Base-by-base conservation (phyloP, 2,797 vertebrate species). In the Myotis vivesi region DNA sequence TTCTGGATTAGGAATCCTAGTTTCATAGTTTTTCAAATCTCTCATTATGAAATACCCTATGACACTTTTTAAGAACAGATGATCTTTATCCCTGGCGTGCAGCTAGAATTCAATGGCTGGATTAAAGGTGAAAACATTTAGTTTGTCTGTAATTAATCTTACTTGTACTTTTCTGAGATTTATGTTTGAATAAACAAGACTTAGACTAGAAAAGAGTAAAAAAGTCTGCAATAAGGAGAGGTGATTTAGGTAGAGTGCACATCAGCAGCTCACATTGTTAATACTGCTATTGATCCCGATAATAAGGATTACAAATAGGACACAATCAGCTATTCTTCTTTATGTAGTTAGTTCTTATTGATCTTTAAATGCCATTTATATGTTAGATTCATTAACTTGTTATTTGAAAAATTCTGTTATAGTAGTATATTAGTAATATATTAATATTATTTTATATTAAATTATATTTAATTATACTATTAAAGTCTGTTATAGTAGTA, bases 321-420 rank as follows among this genome's bases (percentile, higher is more conserved):
- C 11, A 22, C 12, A 25, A 55, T 84, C 22, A 55, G n/a, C 62
- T 89, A 51, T 69, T 68, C 57, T 71, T 79, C 49, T 76, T 49
- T 33, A 53, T 81, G 23, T 77, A 86, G 23, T 51, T 57, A 82
- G 33, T 79, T 86, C 81, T 72, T 88, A 75, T 71, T 85, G 62
- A 76, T 68, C 94, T 86, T 87, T 84, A 81, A 88, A 55, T 3
- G 80, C 30, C 44, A 4, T 84, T 91, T 33, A 81, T 49, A 79
- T 75, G 80, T 91, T 91, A 94, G 46, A 92, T 91, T 83, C 88
- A 33, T 51, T 91, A 89, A 51, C 49, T 90, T 77, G 2, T 88
- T 82, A 53, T 87, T 91, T 94, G 22, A 62, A 95, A 87, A 68
- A 57, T 87, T 92, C 15, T 90, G 15, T 83, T 62, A 77, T 84